Evolutionary conservation across 2,113 vertebrate genomes (phyloP).

Genomic region (Rhynchomys soricoides): DNA sequence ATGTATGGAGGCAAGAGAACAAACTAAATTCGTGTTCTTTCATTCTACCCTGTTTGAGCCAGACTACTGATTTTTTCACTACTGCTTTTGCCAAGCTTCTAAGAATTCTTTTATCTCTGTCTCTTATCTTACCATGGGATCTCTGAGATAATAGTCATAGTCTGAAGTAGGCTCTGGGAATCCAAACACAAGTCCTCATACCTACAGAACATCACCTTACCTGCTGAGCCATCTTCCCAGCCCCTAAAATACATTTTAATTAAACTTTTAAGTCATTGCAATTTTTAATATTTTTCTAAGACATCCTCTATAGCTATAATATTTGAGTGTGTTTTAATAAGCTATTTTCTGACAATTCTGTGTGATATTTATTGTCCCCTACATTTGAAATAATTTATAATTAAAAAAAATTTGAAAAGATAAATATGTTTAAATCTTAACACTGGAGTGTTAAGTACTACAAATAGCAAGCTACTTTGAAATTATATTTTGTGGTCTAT

Average conservation of each 20-base stretch:
- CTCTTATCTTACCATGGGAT: neutral
- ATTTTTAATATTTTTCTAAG: constrained; percentile 33
- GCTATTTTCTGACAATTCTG: neutral
- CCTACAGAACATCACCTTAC: neutral
- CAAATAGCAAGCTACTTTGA: constrained; percentile 16
- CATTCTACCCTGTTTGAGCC: neutral
- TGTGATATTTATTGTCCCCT: neutral
- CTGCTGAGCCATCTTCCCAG: neutral
- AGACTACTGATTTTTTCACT: neutral
- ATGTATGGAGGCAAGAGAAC: neutral
- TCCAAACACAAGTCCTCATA: neutral
- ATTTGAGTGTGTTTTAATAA: neutral
- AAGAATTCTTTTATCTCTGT: neutral
- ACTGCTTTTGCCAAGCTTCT: neutral
- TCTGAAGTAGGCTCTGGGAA: neutral
- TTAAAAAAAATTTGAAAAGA: neutral
- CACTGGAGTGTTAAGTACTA: constrained; percentile 36
- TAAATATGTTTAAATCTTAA: neutral
- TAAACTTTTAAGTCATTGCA: neutral
- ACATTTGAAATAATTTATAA: constrained; percentile 41
- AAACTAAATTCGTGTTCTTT: neutral
- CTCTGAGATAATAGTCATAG: neutral
- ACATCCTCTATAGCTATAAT: neutral
- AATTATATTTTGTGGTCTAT: constrained; percentile 16
- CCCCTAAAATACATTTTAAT: constrained; percentile 44